Percentiles rank a stretch among this genome's conserved stretches.
Conservation (phyloP, 2,797 vertebrate genomes). For the Merluccius polli region DNA sequence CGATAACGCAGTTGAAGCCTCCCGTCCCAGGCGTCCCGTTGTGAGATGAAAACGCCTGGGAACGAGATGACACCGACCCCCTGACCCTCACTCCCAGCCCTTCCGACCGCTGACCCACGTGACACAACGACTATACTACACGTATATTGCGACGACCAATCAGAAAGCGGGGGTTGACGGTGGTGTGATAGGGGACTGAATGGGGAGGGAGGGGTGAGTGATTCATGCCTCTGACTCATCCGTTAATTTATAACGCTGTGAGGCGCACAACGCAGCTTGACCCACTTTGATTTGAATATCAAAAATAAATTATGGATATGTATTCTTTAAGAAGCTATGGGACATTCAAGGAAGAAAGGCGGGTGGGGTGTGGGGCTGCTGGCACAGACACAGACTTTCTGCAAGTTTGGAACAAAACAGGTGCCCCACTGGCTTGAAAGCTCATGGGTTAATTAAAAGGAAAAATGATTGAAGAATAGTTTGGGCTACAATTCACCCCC, state of each 20-base stretch:
- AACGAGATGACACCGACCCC: not conserved
- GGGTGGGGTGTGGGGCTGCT: too few species aligned
- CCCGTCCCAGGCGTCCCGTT: not conserved
- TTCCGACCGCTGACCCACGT: not conserved
- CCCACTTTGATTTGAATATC: not conserved
- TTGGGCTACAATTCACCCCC: not conserved
- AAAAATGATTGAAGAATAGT: not conserved
- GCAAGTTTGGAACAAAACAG: not conserved
- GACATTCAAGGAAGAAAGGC: too few species aligned
- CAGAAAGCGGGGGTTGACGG: too few species aligned
- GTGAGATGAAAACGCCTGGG: not conserved
- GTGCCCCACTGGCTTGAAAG: not conserved
- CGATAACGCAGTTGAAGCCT: not conserved
- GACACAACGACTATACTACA: too few species aligned
- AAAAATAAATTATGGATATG: too few species aligned
- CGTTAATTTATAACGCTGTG: not conserved
- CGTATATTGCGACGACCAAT: too few species aligned
- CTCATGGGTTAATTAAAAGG: not conserved
- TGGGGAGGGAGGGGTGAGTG: too few species aligned
- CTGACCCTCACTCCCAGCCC: conserved; percentile 4
- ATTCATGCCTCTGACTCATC: not conserved
- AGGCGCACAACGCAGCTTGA: not conserved
- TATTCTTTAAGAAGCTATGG: too few species aligned
- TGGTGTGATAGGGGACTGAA: not conserved
- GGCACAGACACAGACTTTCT: too few species aligned